Evolutionary conservation across 1,140 invertebrate genomes (phyloP).

Genomic region (Cyrtorhinus lividipennis): DNA sequence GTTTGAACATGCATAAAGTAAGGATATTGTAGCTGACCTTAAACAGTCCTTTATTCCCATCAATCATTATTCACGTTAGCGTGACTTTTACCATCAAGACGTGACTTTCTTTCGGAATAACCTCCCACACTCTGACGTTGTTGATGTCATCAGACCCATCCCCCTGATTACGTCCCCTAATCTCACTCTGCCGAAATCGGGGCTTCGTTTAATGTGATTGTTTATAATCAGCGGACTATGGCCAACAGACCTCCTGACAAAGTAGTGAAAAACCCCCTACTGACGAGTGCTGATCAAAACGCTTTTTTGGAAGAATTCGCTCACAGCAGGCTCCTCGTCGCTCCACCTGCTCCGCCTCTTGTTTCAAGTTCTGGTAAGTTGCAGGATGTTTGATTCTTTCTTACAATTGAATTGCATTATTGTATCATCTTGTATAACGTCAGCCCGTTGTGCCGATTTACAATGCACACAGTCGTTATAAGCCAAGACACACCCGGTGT

Average conservation of each 20-base stretch:
- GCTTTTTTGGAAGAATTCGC: conserved; percentile 1
- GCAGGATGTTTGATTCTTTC: too few species aligned
- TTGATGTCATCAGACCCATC: neutral
- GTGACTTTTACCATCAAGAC: neutral
- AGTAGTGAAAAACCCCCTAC: neutral
- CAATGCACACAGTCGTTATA: too few species aligned
- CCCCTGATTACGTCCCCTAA: neutral
- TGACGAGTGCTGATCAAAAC: neutral
- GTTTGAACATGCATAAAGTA: too few species aligned
- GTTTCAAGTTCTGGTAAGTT: neutral
- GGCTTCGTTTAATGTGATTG: too few species aligned
- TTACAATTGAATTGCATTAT: too few species aligned
- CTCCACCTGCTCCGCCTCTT: neutral
- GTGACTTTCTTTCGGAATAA: neutral
- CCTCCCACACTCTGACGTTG: too few species aligned
- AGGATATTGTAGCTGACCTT: too few species aligned
- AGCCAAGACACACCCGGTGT: too few species aligned
- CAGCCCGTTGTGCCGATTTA: too few species aligned
- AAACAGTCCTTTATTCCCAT: too few species aligned
- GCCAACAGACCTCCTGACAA: neutral
- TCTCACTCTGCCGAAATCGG: too few species aligned
- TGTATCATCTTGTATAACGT: too few species aligned
- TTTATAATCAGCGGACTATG: neutral
- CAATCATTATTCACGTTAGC: neutral
- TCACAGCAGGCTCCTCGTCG: neutral